These are phyloP conservation scores for Chiroxiphia lanceolata DNA, from an alignment of 2,797 vertebrate species.

Conservation along the genomic window DNA sequence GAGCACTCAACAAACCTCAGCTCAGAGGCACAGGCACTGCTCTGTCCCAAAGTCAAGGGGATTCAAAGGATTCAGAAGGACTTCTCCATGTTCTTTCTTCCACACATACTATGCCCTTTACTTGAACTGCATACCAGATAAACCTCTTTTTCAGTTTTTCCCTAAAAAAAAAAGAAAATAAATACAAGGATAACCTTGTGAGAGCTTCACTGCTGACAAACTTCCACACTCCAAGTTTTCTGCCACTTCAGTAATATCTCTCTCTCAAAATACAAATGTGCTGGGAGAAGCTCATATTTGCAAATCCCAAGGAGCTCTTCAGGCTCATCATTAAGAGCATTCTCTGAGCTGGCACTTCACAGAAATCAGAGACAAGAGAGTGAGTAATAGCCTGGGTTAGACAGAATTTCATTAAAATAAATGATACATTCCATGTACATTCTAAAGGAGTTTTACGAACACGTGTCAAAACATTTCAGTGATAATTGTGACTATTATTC, in stretches of 20 bases:
- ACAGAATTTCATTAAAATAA: conserved; percentile 47
- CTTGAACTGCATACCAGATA: neutral
- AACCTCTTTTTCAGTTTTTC: neutral
- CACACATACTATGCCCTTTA: neutral
- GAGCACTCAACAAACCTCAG: neutral
- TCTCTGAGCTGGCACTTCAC: neutral
- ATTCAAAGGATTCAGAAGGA: neutral
- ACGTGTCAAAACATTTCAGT: conserved; percentile 47
- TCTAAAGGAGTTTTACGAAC: neutral
- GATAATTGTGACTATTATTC: conserved; percentile 35
- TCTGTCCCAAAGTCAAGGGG: neutral
- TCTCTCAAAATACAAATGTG: neutral
- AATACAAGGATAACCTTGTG: neutral
- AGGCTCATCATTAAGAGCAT: neutral
- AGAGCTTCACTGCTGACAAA: neutral
- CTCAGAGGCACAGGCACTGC: neutral
- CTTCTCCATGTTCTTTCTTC: neutral
- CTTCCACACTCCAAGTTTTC: neutral
- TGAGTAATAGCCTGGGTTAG: neutral
- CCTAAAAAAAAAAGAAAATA: neutral
- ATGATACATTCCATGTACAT: neutral
- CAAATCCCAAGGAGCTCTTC: neutral
- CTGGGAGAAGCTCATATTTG: neutral
- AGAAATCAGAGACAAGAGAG: neutral
- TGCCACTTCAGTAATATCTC: neutral